Percentiles rank a stretch among this genome's conserved stretches.
Evolutionary conservation across 1,140 invertebrate genomes (phyloP).

Genomic region (Phenacoccus solenopsis): DNA sequence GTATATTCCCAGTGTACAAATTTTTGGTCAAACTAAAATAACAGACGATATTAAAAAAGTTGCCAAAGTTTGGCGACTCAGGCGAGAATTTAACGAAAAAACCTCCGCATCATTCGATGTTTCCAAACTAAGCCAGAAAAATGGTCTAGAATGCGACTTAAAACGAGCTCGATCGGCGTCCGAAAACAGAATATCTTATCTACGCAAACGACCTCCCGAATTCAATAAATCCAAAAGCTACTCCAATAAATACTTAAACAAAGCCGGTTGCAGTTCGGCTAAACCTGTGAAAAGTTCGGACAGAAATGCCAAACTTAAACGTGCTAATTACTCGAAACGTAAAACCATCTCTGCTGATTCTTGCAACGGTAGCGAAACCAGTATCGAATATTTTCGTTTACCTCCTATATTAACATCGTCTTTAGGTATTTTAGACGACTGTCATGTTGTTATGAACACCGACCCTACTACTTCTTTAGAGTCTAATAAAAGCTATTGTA

Average conservation of each 20-base stretch:
- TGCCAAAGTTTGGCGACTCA: conserved; percentile 58
- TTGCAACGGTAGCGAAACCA: conserved; percentile 8
- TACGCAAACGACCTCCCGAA: background rate
- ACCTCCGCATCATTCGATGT: background rate
- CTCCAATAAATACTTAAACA: background rate
- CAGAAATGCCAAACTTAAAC: background rate
- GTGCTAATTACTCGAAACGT: background rate
- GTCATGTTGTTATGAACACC: background rate
- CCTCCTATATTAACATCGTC: background rate
- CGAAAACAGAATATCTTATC: background rate
- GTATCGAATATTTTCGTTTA: background rate
- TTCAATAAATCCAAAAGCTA: background rate
- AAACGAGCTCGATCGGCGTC: conserved; percentile 8
- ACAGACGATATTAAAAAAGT: conserved; percentile 59
- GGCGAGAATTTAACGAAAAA: conserved; percentile 18
- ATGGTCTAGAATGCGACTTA: background rate
- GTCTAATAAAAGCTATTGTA: conserved; percentile 5
- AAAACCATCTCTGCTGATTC: background rate
- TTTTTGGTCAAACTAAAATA: conserved; percentile 53
- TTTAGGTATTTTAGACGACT: background rate
- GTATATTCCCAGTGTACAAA: conserved; percentile 53
- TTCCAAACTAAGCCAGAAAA: background rate
- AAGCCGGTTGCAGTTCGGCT: background rate
- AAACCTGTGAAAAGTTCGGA: background rate
- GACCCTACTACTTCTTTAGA: background rate